These are phyloP conservation scores for Xenopus borealis DNA, from an alignment of 2,113 vertebrate species.

Conservation along the genomic window DNA sequence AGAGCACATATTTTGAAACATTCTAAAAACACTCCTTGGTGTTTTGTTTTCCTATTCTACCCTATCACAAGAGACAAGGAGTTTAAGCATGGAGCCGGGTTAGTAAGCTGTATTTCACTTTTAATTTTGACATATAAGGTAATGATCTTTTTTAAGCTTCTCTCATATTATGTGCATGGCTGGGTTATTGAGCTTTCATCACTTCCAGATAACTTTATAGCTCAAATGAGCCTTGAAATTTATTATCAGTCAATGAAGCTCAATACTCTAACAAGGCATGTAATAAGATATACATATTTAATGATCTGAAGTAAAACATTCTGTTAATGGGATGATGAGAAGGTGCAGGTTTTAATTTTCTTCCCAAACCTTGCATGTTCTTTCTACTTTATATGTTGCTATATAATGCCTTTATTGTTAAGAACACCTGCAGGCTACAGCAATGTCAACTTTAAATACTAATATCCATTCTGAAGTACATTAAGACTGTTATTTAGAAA, in stretches of 20 bases:
- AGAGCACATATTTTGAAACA: too few species aligned
- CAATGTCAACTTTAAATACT: neutral
- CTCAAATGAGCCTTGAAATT: slow-evolving; percentile 81
- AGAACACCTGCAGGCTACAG: neutral
- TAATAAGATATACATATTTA: slow-evolving; percentile 99
- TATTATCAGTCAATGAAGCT: slow-evolving; percentile 92
- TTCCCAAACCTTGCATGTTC: slow-evolving; percentile 18
- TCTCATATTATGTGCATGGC: slow-evolving; percentile 83
- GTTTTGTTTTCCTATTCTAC: neutral
- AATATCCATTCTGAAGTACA: neutral
- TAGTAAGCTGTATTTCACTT: slow-evolving; percentile 81
- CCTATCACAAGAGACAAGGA: slow-evolving; percentile 57
- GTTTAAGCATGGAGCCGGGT: slow-evolving; percentile 63
- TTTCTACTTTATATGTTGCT: slow-evolving; percentile 24
- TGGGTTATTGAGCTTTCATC: slow-evolving; percentile 87
- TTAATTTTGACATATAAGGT: slow-evolving; percentile 86
- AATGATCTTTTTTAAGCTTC: slow-evolving; percentile 84
- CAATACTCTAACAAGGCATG: slow-evolving; percentile 80
- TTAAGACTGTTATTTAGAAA: neutral
- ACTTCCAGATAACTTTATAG: slow-evolving; percentile 83
- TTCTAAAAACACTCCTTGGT: neutral
- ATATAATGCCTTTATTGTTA: slow-evolving; percentile 28
- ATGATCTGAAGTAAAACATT: slow-evolving; percentile 92
- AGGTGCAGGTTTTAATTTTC: slow-evolving; percentile 58
- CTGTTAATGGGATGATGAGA: slow-evolving; percentile 64